Conservation (phyloP, 92 coral and sea anemone genomes). For the Zoanthus sansibaricus region DNA sequence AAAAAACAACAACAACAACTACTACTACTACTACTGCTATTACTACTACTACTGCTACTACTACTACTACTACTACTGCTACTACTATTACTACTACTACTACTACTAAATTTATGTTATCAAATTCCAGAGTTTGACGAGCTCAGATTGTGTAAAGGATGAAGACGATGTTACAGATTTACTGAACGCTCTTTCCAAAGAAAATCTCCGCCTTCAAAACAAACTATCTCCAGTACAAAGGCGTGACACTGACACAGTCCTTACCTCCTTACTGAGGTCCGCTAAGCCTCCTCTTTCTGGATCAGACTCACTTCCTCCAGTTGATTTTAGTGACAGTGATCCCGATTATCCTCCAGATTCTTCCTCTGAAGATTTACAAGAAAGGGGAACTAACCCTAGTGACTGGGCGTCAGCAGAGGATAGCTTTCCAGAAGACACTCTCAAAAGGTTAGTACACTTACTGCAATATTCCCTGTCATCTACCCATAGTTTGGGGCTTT, state of each 20-base stretch:
- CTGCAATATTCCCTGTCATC: too few species aligned
- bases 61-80: neutral
- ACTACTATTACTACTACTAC: neutral
- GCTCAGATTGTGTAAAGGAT: constrained; percentile 63
- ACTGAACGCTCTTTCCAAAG: constrained; percentile 70
- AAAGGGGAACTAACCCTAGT: constrained; percentile 25
- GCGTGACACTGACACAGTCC: constrained; percentile 79
- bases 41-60: neutral
- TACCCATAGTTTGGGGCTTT: too few species aligned
- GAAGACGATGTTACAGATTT: constrained; percentile 83
- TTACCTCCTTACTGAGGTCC: constrained; percentile 70
- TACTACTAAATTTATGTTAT: neutral
- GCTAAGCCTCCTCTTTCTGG: constrained; percentile 61
- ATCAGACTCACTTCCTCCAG: constrained; percentile 51
- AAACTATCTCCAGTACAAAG: constrained; percentile 62
- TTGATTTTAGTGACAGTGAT: constrained; percentile 46
- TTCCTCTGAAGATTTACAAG: constrained; percentile 21
- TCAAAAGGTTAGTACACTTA: neutral
- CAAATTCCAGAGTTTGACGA: constrained; percentile 67
- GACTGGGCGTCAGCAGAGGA: constrained; percentile 49
- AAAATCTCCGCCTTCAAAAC: constrained; percentile 52
- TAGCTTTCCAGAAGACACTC: constrained; percentile 27
- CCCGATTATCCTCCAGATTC: constrained; percentile 20
- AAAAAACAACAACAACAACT: too few species aligned
- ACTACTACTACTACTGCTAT: neutral